Evolutionary conservation across 92 coral and sea anemone genomes (phyloP).

Genomic region (Virgularia gustaviana): DNA sequence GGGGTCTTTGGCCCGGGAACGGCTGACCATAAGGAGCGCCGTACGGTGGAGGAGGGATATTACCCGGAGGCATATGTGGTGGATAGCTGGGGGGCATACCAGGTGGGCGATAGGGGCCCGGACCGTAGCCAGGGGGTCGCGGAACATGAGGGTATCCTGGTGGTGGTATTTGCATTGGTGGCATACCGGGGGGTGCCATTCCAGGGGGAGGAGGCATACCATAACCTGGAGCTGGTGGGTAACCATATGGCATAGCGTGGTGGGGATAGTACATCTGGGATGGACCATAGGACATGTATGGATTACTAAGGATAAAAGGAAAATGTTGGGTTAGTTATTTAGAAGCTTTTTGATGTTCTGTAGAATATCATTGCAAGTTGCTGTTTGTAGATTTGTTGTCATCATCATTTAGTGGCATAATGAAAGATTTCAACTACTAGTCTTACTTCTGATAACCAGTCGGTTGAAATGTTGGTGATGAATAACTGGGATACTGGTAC

Average conservation of each 20-base stretch:
- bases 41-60: constrained; percentile 43
- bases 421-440: background rate
- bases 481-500: background rate
- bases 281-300: constrained; percentile 34
- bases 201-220: constrained; percentile 26
- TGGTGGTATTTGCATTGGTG: constrained; percentile 4
- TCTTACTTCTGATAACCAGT: constrained; percentile 7
- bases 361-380: too few species aligned
- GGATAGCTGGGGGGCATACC: constrained; percentile 28
- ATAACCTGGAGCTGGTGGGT: constrained; percentile 43
- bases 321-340: too few species aligned
- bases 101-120: background rate
- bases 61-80: constrained; percentile 20
- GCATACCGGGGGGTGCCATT: constrained; percentile 1
- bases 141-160: constrained; percentile 7
- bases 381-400: too few species aligned
- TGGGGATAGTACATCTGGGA: constrained; percentile 21
- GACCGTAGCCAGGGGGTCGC: constrained; percentile 21
- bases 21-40: constrained; percentile 39
- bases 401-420: too few species aligned
- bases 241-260: constrained; percentile 27
- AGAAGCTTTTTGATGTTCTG: too few species aligned
- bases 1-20: constrained; percentile 27
- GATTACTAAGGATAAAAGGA: too few species aligned
- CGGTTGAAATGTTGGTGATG: constrained; percentile 11